These are phyloP conservation scores for Glossophaga mutica DNA, from an alignment of 2,797 vertebrate species.

Conservation along the genomic window DNA sequence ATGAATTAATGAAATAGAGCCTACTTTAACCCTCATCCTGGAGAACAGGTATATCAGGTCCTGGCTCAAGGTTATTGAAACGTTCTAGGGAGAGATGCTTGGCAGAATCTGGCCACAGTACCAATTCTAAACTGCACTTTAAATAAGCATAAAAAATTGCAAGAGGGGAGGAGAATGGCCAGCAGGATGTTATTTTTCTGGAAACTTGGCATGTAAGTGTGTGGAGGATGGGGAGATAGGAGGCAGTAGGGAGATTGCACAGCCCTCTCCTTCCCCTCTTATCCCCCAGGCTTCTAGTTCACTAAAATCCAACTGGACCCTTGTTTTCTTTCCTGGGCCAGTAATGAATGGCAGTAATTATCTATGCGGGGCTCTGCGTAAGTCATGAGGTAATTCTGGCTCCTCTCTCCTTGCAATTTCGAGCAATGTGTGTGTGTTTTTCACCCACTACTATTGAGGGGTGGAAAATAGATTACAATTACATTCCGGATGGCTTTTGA, in stretches of 20 bases:
- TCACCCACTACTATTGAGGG: conserved; percentile 41
- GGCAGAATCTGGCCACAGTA: not conserved
- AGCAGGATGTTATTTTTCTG: conserved; percentile 41
- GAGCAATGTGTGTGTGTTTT: conserved; percentile 36
- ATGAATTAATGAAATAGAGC: not conserved
- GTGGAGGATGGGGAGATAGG: not conserved
- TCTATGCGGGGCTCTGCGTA: not conserved
- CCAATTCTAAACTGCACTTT: conserved; percentile 50
- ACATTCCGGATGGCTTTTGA: conserved; percentile 66
- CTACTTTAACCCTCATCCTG: conserved; percentile 8
- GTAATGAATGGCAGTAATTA: conserved; percentile 69
- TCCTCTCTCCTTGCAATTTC: conserved; percentile 56
- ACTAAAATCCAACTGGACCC: conserved; percentile 46
- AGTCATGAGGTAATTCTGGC: conserved; percentile 57
- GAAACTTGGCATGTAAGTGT: not conserved
- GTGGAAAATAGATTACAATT: conserved; percentile 73
- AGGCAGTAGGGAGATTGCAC: not conserved
- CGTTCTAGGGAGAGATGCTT: not conserved
- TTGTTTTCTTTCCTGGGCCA: conserved; percentile 60
- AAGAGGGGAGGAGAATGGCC: not conserved
- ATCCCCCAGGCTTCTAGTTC: conserved; percentile 35
- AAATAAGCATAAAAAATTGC: conserved; percentile 50
- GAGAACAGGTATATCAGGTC: not conserved
- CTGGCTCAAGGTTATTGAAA: conserved; percentile 38
- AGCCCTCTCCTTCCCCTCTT: not conserved